Base-by-base conservation (phyloP, 2,888 invertebrate genomes). In the Aricia artaxerxes region DNA sequence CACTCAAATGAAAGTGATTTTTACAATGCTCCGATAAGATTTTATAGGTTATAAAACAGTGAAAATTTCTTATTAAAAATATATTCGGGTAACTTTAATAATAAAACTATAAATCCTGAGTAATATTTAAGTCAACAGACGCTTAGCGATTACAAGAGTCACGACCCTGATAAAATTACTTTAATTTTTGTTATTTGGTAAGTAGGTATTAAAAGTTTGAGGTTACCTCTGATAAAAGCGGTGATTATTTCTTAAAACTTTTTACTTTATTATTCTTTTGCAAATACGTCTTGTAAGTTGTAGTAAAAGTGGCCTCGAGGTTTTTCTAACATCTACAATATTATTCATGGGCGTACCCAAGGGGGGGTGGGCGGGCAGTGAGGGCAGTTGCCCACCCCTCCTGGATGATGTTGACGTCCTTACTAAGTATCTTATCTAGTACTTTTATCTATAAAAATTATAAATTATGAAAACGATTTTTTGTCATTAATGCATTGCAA, bases 221-320 rank as follows among this genome's bases (percentile, higher is more conserved):
- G 35, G 69, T 35, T 69, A 35, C 35, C 35, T 69, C 11, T 69
- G 35, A 69, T 38, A 69, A 38, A 38, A 16, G 69, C 1, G 69
- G 69, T 4, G 13, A 69, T 69, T 69, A 69, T 6, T 38, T 69
- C 35, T 35, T 13, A 31, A 38, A 69, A 69, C 69, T 69, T 69
- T 69, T 35, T 69, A 69, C 69, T 69, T 69, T 69, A 38, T 38
- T 69, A 69, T 69, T 69, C 35, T 69, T 69, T 69, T n/a, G n/a
- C n/a, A n/a, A n/a, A n/a, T n/a, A n/a, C n/a, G n/a, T n/a, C n/a
- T n/a, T n/a, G n/a, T n/a, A n/a, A n/a, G n/a, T n/a, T n/a, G n/a
- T n/a, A n/a, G n/a, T n/a, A n/a, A n/a, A n/a, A n/a, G n/a, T n/a
- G n/a, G n/a, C n/a, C n/a, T n/a, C n/a, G n/a, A n/a, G n/a, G n/a